Evolutionary conservation across 2,888 invertebrate species (phyloP), one percentile per base, ranked within the genome.

Genomic region (Sesia apiformis): DNA sequence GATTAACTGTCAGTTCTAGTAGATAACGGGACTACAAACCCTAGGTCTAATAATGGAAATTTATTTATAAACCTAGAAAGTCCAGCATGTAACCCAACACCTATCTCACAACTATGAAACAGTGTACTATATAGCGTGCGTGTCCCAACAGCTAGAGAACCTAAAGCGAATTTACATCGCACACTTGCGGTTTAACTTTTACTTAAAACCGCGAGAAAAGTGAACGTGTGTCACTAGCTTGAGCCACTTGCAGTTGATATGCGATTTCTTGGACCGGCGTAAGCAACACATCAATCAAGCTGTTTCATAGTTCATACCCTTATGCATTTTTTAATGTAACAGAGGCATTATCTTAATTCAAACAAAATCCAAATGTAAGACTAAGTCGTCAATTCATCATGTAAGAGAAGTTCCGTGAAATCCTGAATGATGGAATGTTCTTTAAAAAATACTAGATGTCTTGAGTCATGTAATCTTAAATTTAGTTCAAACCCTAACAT

Each of bases 201-300:
- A 74, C 78, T 67, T 62, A 61, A 64, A 71, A 71, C 74, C 72
- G 64, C 73, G 67, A 63, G 69, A 67, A 74, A 76, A 74, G 69
- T 63, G 66, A 70, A 66, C 68, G 67, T 74, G 70, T 76, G 81
- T 76, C 81, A 71, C 63, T 70, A 67, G 69, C 78, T 78, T 81
- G 76, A 79, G 61, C 61, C 68, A 72, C 72, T 72, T 68, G 71
- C 65, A 63, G 61, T 58, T 80, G 81, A 84, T 75, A 74, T 81
- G 83, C 71, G 80, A 84, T 84, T 76, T 65, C 59, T 63, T 63
- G 61, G 42, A 51, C 40, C 52, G 23, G 38, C 38, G 50, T 5
- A 23, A 8, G 8, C 46, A 46, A 46, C 23, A 46, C 7, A 5
- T 4, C 6, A 5, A 46, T 46, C 46, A 5, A 4, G 8, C 46